Conservation (phyloP, 2,888 invertebrate species). For the Noctua comes region DNA sequence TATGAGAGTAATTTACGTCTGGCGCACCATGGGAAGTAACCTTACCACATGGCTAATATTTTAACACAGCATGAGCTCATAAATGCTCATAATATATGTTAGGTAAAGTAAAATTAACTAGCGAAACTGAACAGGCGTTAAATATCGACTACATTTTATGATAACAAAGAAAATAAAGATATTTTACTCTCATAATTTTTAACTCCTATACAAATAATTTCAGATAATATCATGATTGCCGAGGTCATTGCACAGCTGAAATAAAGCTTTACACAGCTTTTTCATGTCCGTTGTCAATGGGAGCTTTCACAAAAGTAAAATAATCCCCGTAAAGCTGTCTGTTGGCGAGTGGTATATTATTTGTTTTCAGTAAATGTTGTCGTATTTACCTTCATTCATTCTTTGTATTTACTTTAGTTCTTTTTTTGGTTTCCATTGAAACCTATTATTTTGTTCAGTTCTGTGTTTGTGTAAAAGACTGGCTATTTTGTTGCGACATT, state of each 20-base stretch:
- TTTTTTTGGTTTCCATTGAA: not conserved
- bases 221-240: constrained; percentile 3
- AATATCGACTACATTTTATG: not conserved
- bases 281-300: constrained; percentile 14
- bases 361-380: constrained; percentile 13
- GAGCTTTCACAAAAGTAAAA: constrained; percentile 26
- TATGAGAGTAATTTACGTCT: too few relatives aligned
- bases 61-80: not conserved
- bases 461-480: not conserved
- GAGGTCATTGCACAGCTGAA: constrained; percentile 7
- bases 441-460: constrained; percentile 3
- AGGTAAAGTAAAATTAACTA: not conserved
- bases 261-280: constrained; percentile 7
- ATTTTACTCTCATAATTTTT: not conserved
- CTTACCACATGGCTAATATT: not conserved
- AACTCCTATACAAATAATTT: not conserved
- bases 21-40: not conserved
- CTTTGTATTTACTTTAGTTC: not conserved
- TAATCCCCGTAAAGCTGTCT: constrained; percentile 7
- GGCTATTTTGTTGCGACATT: not conserved
- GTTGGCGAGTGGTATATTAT: not conserved
- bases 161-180: not conserved
- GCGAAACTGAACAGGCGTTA: not conserved
- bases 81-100: not conserved
- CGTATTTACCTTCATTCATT: not conserved